Base-by-base conservation (phyloP, 2,113 vertebrate genomes). In the Hemiscyllium ocellatum region DNA sequence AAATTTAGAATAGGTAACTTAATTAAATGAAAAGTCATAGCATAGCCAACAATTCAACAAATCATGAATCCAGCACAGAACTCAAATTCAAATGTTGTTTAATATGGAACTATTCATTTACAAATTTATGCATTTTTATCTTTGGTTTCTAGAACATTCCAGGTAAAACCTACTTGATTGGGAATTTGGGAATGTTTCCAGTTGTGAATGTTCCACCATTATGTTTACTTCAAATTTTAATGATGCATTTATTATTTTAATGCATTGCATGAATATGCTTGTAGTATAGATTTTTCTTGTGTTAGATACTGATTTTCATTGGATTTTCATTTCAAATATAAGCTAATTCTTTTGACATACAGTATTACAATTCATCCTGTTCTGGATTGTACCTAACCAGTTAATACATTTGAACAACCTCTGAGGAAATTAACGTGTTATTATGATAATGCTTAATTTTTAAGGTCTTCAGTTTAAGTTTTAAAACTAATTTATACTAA, bases 181-280 rank as follows among this genome's bases (percentile, higher is more conserved):
- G 42, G 42, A 47, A 47, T 47, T 47, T 47, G 42, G 42, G 42
- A 47, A 47, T 47, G 19, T 91, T 56, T 12, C 56, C 33, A n/a
- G 22, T 19, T 6, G 37, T 20, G 61, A 66, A 91, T 66, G 33
- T 66, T n/a, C n/a, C 65, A 22, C 29, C 12, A 12, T 12, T 61
- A 61, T 7, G 12, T 91, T 66, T 91, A 91, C n/a, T 91, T 66
- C 5, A 33, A 91, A 91, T 66, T 91, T 29, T 65, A 65, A 65
- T 91, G n/a, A 91, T n/a, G 61, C 17, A n/a, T 66, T 91, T 91
- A n/a, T 65, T 91, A 83, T 83, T 83, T 80, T 42, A 83, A 83
- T 90, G 87, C 87, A 52, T 56, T 33, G 15, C 20, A 76, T n/a
- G 33, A n/a, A 78, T 33, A 13, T 33, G 33, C 72, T 78, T n/a